These are phyloP conservation scores for Dryobates pubescens DNA, from an alignment of 2,797 vertebrate species.

Conservation along the genomic window DNA sequence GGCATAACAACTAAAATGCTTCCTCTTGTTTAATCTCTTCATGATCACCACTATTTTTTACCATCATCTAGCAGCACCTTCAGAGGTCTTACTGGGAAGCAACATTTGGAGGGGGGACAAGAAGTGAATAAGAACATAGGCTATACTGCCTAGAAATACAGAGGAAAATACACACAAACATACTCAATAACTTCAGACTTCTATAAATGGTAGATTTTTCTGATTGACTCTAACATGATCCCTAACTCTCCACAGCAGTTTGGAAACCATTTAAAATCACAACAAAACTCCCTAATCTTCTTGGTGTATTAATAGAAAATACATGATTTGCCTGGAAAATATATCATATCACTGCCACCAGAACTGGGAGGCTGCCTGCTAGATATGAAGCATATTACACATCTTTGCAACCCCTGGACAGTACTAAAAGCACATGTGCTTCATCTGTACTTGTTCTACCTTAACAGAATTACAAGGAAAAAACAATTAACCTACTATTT, in stretches of 20 bases:
- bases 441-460: not conserved
- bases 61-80: not conserved
- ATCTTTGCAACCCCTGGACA: not conserved
- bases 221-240: not conserved
- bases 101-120: not conserved
- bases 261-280: not conserved
- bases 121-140: not conserved
- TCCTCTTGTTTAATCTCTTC: not conserved
- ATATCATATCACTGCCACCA: not conserved
- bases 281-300: fast-evolving
- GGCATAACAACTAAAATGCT: not conserved
- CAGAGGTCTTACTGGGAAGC: not conserved
- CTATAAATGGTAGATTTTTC: not conserved
- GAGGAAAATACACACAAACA: not conserved
- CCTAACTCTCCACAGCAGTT: not conserved
- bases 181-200: not conserved
- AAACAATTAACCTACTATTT: not conserved
- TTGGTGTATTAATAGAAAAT: not conserved
- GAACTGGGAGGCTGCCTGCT: not conserved
- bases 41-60: not conserved
- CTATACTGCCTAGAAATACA: not conserved
- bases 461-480: not conserved
- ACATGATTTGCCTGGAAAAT: not conserved
- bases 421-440: not conserved
- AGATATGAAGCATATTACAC: not conserved